phyloP scores from a whole-genome alignment of 2,113 vertebrate genomes.

The Sialia sialis region DNA sequence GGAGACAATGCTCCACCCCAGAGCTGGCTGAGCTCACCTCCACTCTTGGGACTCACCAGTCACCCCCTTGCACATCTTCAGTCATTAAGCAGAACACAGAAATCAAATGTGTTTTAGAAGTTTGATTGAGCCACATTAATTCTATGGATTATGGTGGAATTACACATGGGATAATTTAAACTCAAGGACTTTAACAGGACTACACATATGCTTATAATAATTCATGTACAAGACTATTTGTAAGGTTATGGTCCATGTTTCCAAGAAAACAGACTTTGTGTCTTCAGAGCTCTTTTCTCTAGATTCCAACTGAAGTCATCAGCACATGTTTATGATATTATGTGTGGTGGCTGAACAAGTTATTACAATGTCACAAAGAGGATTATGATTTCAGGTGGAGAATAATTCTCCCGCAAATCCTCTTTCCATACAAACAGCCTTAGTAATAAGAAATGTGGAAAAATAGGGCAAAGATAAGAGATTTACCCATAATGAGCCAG shows the following conservation, averaged over 20 bases:
- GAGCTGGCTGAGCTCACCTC: fast-evolving
- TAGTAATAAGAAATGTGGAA: constrained; percentile 6
- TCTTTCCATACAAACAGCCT: constrained; percentile 42
- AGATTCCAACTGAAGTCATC: constrained; percentile 1
- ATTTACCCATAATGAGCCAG: constrained; percentile 34
- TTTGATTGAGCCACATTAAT: background rate
- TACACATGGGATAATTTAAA: background rate
- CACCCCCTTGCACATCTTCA: background rate
- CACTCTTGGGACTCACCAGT: fast-evolving
- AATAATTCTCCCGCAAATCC: constrained; percentile 43
- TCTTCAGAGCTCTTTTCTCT: background rate
- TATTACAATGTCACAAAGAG: constrained; percentile 51
- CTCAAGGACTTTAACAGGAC: background rate
- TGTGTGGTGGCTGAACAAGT: constrained; percentile 31
- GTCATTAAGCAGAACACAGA: background rate
- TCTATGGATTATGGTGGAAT: constrained; percentile 14
- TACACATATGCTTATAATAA: constrained; percentile 36
- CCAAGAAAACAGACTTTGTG: constrained; percentile 12
- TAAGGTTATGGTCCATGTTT: background rate
- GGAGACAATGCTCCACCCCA: background rate
- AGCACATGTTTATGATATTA: constrained; percentile 14
- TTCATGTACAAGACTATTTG: background rate
- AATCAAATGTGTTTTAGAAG: background rate
- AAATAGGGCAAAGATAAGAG: constrained; percentile 55
- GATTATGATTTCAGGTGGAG: constrained; percentile 52